Conservation (phyloP, 2,888 invertebrate genomes). For the Drosophila phalerata region DNA sequence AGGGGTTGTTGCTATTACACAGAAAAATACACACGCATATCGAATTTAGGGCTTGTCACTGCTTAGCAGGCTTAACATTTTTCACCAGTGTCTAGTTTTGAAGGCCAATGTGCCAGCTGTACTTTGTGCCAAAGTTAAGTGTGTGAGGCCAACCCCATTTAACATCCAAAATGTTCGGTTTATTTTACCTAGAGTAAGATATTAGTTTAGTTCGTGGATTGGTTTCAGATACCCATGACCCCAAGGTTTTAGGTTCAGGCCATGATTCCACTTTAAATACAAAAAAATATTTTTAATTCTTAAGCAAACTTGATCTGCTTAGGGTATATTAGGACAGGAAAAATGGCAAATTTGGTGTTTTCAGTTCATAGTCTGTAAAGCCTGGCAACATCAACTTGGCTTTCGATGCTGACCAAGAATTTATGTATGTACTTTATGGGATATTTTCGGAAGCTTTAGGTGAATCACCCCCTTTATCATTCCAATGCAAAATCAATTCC, state of each 20-base stretch:
- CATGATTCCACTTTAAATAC: background rate
- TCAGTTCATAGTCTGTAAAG: too few relatives aligned
- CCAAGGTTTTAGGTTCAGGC: background rate
- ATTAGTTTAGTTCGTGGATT: background rate
- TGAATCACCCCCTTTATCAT: too few relatives aligned
- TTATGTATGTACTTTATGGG: too few relatives aligned
- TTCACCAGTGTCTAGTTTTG: constrained; percentile 50
- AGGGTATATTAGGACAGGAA: too few relatives aligned
- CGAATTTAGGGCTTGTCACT: constrained; percentile 41
- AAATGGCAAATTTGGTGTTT: too few relatives aligned
- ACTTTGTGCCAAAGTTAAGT: constrained; percentile 50
- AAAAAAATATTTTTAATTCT: too few relatives aligned
- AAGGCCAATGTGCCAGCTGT: constrained; percentile 5
- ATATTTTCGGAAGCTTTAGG: too few relatives aligned
- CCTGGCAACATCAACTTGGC: too few relatives aligned
- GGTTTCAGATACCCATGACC: background rate
- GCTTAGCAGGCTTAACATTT: constrained; percentile 21
- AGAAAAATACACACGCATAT: constrained; percentile 21
- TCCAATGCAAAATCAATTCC: too few relatives aligned
- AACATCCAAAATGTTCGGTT: too few relatives aligned
- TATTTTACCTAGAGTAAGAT: background rate
- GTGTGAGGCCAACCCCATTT: constrained; percentile 32
- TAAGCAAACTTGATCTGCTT: too few relatives aligned
- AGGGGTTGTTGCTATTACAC: constrained; percentile 8
- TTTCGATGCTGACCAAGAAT: too few relatives aligned